Evolutionary conservation across 2,113 vertebrate genomes (phyloP).

Genomic region (Brienomyrus longianalis): DNA sequence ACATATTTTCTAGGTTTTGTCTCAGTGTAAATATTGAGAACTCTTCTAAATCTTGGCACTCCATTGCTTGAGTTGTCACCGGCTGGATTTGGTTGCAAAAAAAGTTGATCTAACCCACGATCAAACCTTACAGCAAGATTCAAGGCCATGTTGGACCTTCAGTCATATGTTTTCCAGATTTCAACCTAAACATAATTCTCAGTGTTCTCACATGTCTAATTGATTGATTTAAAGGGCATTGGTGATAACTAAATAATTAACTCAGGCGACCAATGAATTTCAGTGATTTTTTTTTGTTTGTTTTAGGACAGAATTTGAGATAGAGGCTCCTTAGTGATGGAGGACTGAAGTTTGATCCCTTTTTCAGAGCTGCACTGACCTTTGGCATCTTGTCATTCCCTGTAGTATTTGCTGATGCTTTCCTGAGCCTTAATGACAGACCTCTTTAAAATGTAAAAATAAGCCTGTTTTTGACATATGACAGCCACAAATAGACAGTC

Average conservation of each 20-base stretch:
- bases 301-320: neutral
- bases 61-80: neutral
- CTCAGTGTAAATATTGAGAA: neutral
- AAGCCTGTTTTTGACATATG: neutral
- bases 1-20: neutral
- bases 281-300: neutral
- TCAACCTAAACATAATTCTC: neutral
- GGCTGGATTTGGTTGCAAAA: neutral
- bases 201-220: neutral
- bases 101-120: neutral
- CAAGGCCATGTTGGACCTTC: no score
- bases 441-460: neutral
- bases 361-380: neutral
- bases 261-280: neutral
- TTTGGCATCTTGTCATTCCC: neutral
- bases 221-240: neutral
- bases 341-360: neutral
- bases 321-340: neutral
- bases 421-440: neutral
- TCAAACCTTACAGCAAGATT: neutral
- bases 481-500: conserved; percentile 40
- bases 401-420: neutral
- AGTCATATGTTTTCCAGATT: neutral
- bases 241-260: neutral
- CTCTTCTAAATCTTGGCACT: neutral